phyloP scores from a whole-genome alignment of 1,140 invertebrate species.

The Ceratosolen fusciceps region DNA sequence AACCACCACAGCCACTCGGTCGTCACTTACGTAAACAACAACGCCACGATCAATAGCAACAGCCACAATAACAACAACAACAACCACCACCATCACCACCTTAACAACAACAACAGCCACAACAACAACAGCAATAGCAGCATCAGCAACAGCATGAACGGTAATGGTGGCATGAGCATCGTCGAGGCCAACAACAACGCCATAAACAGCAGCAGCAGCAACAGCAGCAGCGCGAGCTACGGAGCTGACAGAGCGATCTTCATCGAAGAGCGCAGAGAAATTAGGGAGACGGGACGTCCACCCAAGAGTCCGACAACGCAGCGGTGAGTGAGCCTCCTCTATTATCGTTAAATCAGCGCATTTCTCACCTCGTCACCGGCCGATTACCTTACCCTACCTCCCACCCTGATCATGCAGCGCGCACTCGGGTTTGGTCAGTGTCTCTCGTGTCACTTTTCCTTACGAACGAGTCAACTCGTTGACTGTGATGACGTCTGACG shows the following conservation, averaged over 20 bases:
- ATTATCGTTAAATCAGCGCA: background rate
- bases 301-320: conserved; percentile 82
- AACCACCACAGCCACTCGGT: conserved; percentile 45
- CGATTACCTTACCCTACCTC: no score
- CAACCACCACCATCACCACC: no score
- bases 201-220: conserved; percentile 47
- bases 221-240: conserved; percentile 61
- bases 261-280: conserved; percentile 69
- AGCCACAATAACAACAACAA: conserved; percentile 61
- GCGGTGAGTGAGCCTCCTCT: conserved; percentile 70
- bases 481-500: no score
- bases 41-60: conserved; percentile 46
- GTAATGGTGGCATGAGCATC: conserved; percentile 38
- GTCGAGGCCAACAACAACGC: conserved; percentile 57
- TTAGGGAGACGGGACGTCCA: conserved; percentile 75
- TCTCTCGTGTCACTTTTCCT: background rate
- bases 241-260: conserved; percentile 62
- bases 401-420: no score
- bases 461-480: no score
- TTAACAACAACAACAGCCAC: no score
- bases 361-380: background rate
- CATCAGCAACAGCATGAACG: no score
- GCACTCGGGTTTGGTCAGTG: background rate
- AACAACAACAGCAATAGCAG: no score
- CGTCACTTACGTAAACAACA: conserved; percentile 55